Conservation (phyloP, 2,113 vertebrate species). For the Murina feae region DNA sequence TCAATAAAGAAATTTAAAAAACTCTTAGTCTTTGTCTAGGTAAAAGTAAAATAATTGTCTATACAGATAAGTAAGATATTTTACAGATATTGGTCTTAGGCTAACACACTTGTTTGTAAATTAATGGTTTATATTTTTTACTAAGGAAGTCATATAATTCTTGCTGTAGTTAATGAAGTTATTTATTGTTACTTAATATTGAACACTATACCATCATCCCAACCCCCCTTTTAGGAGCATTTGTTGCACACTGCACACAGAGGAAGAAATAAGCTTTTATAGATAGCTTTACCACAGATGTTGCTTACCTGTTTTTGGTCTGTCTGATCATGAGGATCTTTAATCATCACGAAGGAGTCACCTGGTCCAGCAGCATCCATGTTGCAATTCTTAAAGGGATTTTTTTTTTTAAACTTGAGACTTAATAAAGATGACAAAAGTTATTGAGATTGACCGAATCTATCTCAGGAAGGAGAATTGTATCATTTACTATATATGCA, state of each 20-base stretch:
- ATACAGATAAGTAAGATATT: background rate
- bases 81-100: background rate
- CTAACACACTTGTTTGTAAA: background rate
- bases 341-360: background rate
- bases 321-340: background rate
- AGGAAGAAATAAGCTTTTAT: slow-evolving; percentile 11
- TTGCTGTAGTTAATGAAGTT: background rate
- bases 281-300: background rate
- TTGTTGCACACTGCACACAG: background rate
- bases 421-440: slow-evolving; percentile 23
- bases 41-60: background rate
- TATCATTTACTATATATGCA: background rate
- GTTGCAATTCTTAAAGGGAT: background rate
- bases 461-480: background rate
- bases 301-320: background rate
- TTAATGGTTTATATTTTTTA: background rate
- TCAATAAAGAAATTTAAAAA: too few relatives aligned
- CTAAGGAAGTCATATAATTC: background rate
- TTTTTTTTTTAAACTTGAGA: slow-evolving; percentile 4
- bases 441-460: background rate
- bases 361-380: background rate
- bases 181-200: background rate
- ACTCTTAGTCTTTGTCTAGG: background rate
- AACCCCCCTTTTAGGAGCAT: background rate
- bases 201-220: background rate